Base-by-base conservation (phyloP, 2,113 vertebrate species). In the Zapornia atra region DNA sequence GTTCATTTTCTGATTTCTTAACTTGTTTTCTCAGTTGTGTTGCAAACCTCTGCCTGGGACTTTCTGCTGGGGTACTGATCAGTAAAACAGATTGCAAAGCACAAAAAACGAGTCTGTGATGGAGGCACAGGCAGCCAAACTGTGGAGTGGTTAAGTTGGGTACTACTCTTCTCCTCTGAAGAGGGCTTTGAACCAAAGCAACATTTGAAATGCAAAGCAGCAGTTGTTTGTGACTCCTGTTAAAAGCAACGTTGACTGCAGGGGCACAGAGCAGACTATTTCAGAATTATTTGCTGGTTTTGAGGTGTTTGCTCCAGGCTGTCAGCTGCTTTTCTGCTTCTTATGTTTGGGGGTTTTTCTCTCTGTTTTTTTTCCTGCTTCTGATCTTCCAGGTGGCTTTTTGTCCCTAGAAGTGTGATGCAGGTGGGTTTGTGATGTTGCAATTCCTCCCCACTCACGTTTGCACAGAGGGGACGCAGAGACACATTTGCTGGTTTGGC, bases 1-100 rank as follows among this genome's bases (percentile, higher is more conserved):
- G 22, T 68, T 15, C n/a, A 36, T 73, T 77, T 83, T 87, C 56
- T 42, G 42, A 69, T 93, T 88, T 91, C 88, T 56, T 85, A 75
- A 72, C 60, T 40, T n/a, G 25, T 24, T 75, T 69, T 75, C 70
- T 56, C 15, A 25, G 46, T 33, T 53, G 82, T 42, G 80, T 77
- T 59, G 60, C 73, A 66, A 70, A 82, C 3, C 51, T 85, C 48
- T 54, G 38, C 7, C 59, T 24, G 6, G 40, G 21, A 8, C 63
- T 69, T 26, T 53, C 54, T 91, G 85, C 60, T 90, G 31, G 12
- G 63, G 54, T 21, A 3, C 1, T 13, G 44, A 11, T 28, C 1
- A 51, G 38, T 51, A 38, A 25, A 85, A 64, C 53, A 80, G 57
- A 80, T 50, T 80, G 92, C 54, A 50, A 12, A 64, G 71, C 64